These are phyloP conservation scores for Anguilla anguilla DNA, from an alignment of 2,797 vertebrate genomes.

Conservation along the genomic window DNA sequence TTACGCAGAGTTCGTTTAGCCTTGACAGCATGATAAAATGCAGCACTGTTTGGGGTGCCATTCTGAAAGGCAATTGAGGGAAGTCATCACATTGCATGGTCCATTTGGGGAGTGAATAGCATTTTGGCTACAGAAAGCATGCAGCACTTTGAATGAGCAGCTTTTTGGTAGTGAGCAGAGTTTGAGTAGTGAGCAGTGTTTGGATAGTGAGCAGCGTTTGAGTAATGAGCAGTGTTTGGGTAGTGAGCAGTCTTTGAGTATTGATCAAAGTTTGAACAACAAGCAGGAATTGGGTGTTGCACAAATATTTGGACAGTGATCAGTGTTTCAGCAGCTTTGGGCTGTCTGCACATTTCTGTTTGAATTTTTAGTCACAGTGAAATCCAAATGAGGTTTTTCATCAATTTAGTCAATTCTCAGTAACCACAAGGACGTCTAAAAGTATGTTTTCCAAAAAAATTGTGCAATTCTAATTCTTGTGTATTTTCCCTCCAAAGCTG, in stretches of 20 bases:
- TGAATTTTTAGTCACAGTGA: background rate
- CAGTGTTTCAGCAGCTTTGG: background rate
- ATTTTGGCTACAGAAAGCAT: background rate
- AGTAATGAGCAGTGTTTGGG: background rate
- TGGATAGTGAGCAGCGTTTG: background rate
- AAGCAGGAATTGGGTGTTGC: no score
- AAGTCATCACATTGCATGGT: background rate
- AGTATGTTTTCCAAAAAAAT: no score
- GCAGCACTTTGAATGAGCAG: background rate
- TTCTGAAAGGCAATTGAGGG: background rate
- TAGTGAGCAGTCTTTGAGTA: background rate
- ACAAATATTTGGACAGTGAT: background rate
- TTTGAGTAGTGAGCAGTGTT: background rate
- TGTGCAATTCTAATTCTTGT: no score
- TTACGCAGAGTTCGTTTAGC: constrained; percentile 57
- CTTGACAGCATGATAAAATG: constrained; percentile 60
- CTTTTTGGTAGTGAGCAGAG: background rate
- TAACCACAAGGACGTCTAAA: no score
- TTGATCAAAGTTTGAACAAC: no score
- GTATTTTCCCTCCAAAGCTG: no score
- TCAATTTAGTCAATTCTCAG: no score
- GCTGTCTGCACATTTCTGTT: background rate
- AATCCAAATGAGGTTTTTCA: no score
- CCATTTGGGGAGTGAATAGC: background rate
- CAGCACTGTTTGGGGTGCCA: constrained; percentile 41